These are phyloP conservation scores for Heterotis niloticus DNA, from an alignment of 2,113 vertebrate genomes.

Conservation along the genomic window DNA sequence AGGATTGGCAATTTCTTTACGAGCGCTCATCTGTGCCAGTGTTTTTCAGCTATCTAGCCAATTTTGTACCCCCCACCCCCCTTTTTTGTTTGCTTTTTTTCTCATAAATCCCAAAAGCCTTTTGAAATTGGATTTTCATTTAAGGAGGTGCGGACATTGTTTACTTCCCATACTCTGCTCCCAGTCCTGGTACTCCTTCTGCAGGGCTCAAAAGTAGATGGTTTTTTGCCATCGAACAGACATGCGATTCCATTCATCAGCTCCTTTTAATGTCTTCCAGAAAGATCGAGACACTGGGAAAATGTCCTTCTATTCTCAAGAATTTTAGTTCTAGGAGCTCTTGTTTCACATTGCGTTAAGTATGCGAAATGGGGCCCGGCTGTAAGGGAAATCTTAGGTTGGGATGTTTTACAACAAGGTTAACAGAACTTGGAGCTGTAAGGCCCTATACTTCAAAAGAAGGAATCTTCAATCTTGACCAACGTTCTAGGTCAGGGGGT, in stretches of 20 bases:
- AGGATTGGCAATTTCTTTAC: slow-evolving; percentile 56
- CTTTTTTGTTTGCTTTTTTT: slow-evolving; percentile 44
- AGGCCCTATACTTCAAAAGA: neutral
- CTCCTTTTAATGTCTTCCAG: neutral
- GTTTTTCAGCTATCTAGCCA: slow-evolving; percentile 43
- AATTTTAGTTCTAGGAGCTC: neutral
- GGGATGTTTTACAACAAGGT: neutral
- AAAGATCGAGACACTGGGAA: neutral
- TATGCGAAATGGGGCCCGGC: neutral
- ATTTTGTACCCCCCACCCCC: slow-evolving; percentile 41
- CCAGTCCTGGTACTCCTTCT: slow-evolving; percentile 45
- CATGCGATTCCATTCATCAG: slow-evolving; percentile 7
- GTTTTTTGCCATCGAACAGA: neutral
- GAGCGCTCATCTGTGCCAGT: slow-evolving; percentile 49
- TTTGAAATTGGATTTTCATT: slow-evolving; percentile 68
- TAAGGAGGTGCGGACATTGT: slow-evolving; percentile 47
- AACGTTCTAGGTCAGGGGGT: too few relatives aligned
- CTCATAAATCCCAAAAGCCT: slow-evolving; percentile 53
- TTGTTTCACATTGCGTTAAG: slow-evolving; percentile 1
- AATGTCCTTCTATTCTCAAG: neutral
- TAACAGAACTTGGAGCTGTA: neutral
- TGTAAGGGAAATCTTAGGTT: neutral
- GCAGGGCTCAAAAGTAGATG: slow-evolving; percentile 16
- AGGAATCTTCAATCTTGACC: too few relatives aligned
- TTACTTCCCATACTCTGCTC: slow-evolving; percentile 51